Evolutionary conservation across 2,888 invertebrate genomes (phyloP).

Genomic region (Eledona agricola): DNA sequence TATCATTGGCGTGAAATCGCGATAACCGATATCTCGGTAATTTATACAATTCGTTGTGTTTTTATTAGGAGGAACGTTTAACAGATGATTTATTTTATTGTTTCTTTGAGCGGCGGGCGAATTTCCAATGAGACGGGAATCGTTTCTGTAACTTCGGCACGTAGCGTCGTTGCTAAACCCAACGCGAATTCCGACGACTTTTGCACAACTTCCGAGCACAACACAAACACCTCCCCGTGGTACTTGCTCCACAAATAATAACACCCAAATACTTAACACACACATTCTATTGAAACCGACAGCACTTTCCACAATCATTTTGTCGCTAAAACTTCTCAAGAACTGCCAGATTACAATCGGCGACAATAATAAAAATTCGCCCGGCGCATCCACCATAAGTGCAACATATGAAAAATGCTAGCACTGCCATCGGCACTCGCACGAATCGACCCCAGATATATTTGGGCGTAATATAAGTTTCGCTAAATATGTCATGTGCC

Average conservation of each 20-base stretch:
- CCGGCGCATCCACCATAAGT: too few relatives aligned
- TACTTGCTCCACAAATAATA: conserved; percentile 2
- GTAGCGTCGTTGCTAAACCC: conserved; percentile 30
- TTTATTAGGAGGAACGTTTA: conserved; percentile 54
- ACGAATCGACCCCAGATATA: conserved; percentile 18
- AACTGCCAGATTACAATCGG: too few relatives aligned
- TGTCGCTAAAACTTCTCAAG: too few relatives aligned
- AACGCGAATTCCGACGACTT: conserved; percentile 26
- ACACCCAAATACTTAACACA: too few relatives aligned
- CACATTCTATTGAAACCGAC: too few relatives aligned
- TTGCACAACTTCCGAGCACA: conserved; percentile 20
- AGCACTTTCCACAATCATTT: too few relatives aligned
- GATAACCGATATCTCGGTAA: conserved; percentile 57
- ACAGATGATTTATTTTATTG: conserved; percentile 57
- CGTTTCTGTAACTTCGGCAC: conserved; percentile 21
- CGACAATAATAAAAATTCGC: too few relatives aligned
- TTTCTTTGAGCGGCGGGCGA: conserved; percentile 44
- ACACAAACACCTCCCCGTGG: conserved; percentile 29
- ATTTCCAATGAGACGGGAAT: conserved; percentile 42
- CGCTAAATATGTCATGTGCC: conserved; percentile 36
- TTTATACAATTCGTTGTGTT: conserved; percentile 59
- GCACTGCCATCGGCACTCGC: too few relatives aligned
- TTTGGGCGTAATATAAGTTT: conserved; percentile 36
- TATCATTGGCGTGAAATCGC: conserved; percentile 58
- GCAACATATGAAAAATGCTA: too few relatives aligned